Conservation (phyloP, 1,140 invertebrate genomes). For the Listronotus bonariensis region DNA sequence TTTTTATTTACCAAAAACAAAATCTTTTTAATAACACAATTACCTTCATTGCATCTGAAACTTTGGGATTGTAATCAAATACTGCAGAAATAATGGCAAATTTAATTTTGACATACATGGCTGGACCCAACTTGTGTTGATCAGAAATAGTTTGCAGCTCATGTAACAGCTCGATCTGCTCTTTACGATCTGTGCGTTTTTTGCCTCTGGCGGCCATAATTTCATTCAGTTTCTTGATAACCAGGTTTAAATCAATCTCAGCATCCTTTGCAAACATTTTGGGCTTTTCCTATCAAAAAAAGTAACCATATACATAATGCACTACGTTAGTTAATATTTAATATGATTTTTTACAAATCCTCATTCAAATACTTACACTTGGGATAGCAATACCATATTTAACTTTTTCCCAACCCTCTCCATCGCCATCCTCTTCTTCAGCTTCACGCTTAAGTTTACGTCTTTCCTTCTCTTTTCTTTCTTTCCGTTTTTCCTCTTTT, state of each 20-base stretch:
- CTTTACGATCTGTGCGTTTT: conserved; percentile 87
- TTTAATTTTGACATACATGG: conserved; percentile 89
- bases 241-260: conserved; percentile 89
- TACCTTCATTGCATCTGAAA: conserved; percentile 93
- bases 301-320: not conserved
- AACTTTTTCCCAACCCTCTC: conserved; percentile 89
- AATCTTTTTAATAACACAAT: not conserved
- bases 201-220: conserved; percentile 95
- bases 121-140: conserved; percentile 84
- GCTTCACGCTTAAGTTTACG: conserved; percentile 60
- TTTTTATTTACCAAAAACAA: not conserved
- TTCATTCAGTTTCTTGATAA: conserved; percentile 93
- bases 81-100: conserved; percentile 93
- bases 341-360: not conserved
- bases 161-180: conserved; percentile 91
- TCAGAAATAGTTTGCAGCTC: conserved; percentile 87
- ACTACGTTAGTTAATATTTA: not conserved
- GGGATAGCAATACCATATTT: conserved; percentile 80
- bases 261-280: conserved; percentile 99
- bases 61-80: conserved; percentile 98
- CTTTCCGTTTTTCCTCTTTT: conserved; percentile 64
- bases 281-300: conserved; percentile 67
- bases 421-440: conserved; percentile 64
- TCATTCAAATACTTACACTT: conserved; percentile 56
- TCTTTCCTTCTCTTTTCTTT: conserved; percentile 64